Evolutionary conservation across 2,113 vertebrate species (phyloP), one percentile per base, ranked within the genome.

Genomic region (Agelaius phoeniceus): DNA sequence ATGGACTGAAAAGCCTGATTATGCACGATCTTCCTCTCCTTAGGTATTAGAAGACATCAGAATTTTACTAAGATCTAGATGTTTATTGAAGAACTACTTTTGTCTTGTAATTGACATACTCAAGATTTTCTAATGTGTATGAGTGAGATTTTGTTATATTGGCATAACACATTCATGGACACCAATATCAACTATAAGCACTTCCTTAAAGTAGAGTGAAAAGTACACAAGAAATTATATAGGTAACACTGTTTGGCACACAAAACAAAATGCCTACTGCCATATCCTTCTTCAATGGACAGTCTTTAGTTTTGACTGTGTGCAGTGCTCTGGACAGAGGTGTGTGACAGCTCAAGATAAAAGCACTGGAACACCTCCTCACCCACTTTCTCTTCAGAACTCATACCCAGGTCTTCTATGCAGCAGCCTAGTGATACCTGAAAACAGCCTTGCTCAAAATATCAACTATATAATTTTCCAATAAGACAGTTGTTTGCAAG

Each of bases 171-270:
- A 51, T 16, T 87, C 33, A 75, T 11, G 11, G 48, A 63, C 16
- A 55, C 4, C 35, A 33, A 5, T n/a, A 79, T 57, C n/a, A 69
- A 21, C 14, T 46, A 67, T 0, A 0, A 15, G 43, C 13, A 46
- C 27, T 77, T 91, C 46, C 55, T 49, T 59, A 54, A 81, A 78
- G 35, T 1, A 55, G 35, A 69, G 28, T 3, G 23, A 89, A 87
- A 89, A 77, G 26, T 30, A 73, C 1, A 5, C 0, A 3, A 78
- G 35, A 74, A 89, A 87, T 35, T 0, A 94, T 49, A 59, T 0
- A 89, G 11, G 16, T 13, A 74, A 58, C 15, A 46, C 21, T 68
- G 54, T 55, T 58, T 37, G 31, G 51, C 37, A 75, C 27, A 82
- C 4, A 37, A 21, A 84, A 10, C 18, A 71, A 58, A 89, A 63